Percentiles rank a stretch among this genome's conserved stretches.
phyloP scores from a whole-genome alignment of 2,113 vertebrate species.

The Neogale vison region DNA sequence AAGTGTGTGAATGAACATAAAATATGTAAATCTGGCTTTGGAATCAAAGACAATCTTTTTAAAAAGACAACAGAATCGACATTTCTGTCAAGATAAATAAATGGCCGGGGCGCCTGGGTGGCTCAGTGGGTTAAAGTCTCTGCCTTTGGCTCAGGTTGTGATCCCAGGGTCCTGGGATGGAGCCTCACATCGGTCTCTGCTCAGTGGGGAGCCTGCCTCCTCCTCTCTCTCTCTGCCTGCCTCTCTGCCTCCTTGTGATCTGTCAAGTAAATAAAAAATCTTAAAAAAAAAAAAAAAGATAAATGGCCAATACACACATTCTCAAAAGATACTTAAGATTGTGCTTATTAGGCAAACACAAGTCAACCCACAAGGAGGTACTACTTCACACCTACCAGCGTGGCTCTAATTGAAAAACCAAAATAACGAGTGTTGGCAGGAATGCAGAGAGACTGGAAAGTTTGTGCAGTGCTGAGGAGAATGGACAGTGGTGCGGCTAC shows the following conservation, averaged over 20 bases:
- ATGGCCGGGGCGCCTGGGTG: background rate
- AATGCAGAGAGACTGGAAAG: background rate
- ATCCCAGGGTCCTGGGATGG: too few species aligned
- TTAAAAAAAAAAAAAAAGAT: background rate
- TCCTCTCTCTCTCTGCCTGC: too few species aligned
- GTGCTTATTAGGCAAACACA: background rate
- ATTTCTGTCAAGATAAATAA: background rate
- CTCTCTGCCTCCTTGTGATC: too few species aligned
- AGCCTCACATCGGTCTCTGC: too few species aligned
- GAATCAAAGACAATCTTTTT: background rate
- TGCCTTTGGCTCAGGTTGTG: too few species aligned
- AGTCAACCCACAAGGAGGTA: background rate
- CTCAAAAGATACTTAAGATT: background rate
- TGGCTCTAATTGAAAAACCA: background rate
- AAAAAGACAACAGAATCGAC: background rate
- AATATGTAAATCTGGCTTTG: background rate
- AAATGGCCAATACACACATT: background rate
- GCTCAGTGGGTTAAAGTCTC: too few species aligned
- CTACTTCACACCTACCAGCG: too few species aligned
- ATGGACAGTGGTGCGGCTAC: background rate
- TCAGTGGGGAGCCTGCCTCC: too few species aligned
- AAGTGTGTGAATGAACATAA: rapidly evolving
- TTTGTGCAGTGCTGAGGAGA: background rate
- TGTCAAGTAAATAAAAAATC: too few species aligned
- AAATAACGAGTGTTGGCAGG: background rate